Conservation (phyloP, 2,113 vertebrate species). For the Archocentrus centrarchus region DNA sequence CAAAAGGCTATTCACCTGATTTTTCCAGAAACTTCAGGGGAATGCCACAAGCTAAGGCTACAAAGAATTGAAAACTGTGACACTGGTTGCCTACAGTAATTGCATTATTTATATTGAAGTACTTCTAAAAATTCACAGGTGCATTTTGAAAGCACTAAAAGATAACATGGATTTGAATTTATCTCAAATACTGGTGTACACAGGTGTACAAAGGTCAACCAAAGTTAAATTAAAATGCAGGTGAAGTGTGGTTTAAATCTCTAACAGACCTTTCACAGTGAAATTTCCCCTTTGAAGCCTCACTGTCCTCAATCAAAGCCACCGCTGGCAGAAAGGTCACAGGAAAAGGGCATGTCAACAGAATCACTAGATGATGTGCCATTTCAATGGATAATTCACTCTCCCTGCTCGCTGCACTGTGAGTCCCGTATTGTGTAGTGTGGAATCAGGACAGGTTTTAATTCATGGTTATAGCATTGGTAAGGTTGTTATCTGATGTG, state of each 20-base stretch:
- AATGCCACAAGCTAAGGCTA: background rate
- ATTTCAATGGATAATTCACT: constrained; percentile 26
- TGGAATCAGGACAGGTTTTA: constrained; percentile 34
- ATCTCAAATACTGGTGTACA: background rate
- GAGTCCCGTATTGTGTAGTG: background rate
- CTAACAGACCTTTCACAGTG: background rate
- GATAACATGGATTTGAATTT: too few relatives aligned
- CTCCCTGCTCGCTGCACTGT: background rate
- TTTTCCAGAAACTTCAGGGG: background rate
- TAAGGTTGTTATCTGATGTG: constrained; percentile 44
- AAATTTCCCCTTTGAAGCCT: constrained; percentile 27
- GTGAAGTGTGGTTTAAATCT: background rate
- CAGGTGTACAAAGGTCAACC: background rate
- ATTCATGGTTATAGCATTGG: constrained; percentile 11
- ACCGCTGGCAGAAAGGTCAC: constrained; percentile 33
- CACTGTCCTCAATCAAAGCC: constrained; percentile 21
- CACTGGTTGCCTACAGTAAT: background rate
- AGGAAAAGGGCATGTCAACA: background rate
- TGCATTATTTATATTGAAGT: background rate
- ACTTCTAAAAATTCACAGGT: background rate
- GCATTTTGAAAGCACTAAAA: background rate
- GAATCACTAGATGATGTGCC: constrained; percentile 24
- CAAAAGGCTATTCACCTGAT: background rate
- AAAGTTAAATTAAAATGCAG: background rate
- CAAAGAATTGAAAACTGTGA: background rate